A percentile compares a stretch with the other conserved stretches of the same genome.
Conservation (phyloP, 2,888 invertebrate genomes). For the Meghimatium bilineatum region DNA sequence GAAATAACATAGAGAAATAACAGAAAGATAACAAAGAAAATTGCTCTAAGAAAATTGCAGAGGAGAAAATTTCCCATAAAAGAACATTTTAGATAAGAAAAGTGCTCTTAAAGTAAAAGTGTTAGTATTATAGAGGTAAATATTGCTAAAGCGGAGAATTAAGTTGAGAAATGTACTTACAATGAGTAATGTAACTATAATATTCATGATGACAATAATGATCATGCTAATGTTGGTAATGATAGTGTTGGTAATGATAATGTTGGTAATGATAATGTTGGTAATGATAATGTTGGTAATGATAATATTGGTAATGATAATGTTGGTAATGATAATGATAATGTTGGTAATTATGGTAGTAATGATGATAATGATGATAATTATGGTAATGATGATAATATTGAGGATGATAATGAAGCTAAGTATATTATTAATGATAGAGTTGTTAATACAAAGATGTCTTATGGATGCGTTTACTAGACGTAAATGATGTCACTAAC, state of each 20-base stretch:
- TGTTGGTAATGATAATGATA: not conserved
- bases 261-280: conserved; percentile 1
- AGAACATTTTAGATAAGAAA: too few relatives aligned
- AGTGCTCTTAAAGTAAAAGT: too few relatives aligned
- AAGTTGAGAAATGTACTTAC: too few relatives aligned
- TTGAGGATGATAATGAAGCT: not conserved
- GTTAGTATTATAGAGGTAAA: too few relatives aligned
- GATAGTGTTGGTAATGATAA: not conserved
- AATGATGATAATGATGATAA: not conserved
- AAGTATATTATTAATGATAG: not conserved
- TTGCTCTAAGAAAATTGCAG: too few relatives aligned
- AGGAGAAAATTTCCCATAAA: too few relatives aligned
- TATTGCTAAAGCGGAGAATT: too few relatives aligned
- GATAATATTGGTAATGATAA: too few relatives aligned
- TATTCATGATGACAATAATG: not conserved
- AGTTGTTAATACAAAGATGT: not conserved
- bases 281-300: not conserved
- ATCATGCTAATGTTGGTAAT: not conserved
- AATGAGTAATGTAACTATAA: too few relatives aligned
- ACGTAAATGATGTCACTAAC: not conserved
- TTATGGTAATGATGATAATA: not conserved
- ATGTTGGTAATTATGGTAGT: not conserved
- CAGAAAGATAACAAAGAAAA: too few relatives aligned
- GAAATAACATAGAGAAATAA: too few relatives aligned
- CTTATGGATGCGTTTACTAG: not conserved